These are phyloP conservation scores for Gnatocerus cornutus DNA, from an alignment of 2,888 invertebrate species.

Conservation along the genomic window DNA sequence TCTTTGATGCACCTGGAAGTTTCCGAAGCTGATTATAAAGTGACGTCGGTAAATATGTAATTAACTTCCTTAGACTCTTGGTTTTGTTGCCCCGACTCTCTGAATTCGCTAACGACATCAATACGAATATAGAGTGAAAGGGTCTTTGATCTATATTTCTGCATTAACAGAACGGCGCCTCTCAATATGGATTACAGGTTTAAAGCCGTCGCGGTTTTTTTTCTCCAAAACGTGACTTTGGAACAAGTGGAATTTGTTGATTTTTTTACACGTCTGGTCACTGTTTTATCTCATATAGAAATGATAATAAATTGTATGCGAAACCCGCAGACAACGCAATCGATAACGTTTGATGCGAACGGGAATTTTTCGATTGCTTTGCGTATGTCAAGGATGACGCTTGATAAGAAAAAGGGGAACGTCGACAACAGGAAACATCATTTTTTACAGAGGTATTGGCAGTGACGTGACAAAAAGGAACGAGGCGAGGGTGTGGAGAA, in stretches of 20 bases:
- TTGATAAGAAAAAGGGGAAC: slow-evolving; percentile 16
- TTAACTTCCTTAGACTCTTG: background rate
- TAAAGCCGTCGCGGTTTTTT: slow-evolving; percentile 3
- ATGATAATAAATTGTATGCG: slow-evolving; percentile 14
- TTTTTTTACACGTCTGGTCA: background rate
- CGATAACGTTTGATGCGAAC: slow-evolving; percentile 13
- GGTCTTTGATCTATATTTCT: slow-evolving; percentile 15
- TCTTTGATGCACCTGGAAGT: slow-evolving; percentile 3
- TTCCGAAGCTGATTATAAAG: slow-evolving; percentile 3
- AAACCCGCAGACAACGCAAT: background rate
- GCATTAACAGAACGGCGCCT: slow-evolving; percentile 8
- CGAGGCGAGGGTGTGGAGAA: background rate
- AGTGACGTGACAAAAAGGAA: slow-evolving; percentile 2
- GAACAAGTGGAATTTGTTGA: slow-evolving; percentile 4
- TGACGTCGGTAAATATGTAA: slow-evolving; percentile 9
- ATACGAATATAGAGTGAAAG: slow-evolving; percentile 5
- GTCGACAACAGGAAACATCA: slow-evolving; percentile 24
- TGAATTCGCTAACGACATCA: slow-evolving; percentile 2
- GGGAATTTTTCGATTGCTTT: slow-evolving; percentile 26
- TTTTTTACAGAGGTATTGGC: slow-evolving; percentile 13
- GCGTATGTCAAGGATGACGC: slow-evolving; percentile 19
- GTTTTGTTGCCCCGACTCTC: background rate
- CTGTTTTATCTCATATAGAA: background rate
- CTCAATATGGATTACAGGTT: slow-evolving; percentile 9
- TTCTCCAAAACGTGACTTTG: slow-evolving; percentile 1